These are phyloP conservation scores for Phylloscopus trochilus DNA, from an alignment of 2,113 vertebrate genomes.

Conservation along the genomic window DNA sequence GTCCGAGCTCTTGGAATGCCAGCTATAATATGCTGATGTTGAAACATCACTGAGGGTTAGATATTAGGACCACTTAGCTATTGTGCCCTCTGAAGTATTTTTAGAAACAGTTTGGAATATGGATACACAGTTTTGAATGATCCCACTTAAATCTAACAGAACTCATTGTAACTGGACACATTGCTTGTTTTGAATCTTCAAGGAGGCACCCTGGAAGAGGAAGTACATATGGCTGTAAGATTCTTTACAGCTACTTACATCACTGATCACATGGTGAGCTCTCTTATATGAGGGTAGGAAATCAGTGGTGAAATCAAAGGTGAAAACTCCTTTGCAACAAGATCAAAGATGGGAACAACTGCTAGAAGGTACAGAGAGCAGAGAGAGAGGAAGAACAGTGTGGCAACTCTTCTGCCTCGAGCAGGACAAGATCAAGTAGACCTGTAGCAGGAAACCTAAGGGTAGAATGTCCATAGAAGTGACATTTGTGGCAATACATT, in stretches of 20 bases:
- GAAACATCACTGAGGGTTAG: neutral
- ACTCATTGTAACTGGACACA: neutral
- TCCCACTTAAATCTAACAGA: neutral
- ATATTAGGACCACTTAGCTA: neutral
- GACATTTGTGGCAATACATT: neutral
- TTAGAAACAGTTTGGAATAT: neutral
- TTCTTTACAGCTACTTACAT: neutral
- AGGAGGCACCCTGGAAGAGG: neutral
- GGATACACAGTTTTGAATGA: neutral
- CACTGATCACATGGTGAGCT: neutral
- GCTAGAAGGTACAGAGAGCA: neutral
- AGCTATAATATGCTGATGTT: neutral
- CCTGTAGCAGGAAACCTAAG: neutral
- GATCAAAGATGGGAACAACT: neutral
- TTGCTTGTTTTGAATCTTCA: neutral
- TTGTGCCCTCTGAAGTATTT: neutral
- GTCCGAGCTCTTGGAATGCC: neutral
- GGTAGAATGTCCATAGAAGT: neutral
- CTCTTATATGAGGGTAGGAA: neutral
- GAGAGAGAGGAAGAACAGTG: neutral
- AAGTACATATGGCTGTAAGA: neutral
- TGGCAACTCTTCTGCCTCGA: neutral
- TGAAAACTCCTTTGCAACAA: neutral
- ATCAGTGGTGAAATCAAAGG: neutral
- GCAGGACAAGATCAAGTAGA: neutral